Evolutionary conservation across 2,888 invertebrate genomes (phyloP), one percentile per base, ranked within the genome.

Genomic region (Thera obeliscata): DNA sequence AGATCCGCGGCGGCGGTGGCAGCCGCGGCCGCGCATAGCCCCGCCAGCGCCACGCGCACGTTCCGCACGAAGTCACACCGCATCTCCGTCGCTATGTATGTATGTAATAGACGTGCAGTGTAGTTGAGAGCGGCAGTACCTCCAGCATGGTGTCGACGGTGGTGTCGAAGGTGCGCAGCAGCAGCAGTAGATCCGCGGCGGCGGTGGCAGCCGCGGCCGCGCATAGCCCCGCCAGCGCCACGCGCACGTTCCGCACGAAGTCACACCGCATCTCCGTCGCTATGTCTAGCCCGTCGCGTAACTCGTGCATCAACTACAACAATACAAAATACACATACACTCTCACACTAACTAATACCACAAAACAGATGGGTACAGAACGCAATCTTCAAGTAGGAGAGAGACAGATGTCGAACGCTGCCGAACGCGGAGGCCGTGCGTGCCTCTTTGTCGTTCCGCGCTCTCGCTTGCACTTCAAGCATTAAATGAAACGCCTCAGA

Each of bases 201-300:
- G 89, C 88, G 22, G 70, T 75, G 33, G 88, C 86, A n/a, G 89
- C 88, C 12, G 70, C 90, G 83, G 54, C 90, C 74, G 66, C 90
- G 7, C 67, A 69, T 8, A 78, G 73, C 22, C 73, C 77, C 55
- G 65, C 91, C 69, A 91, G 94, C 67, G 43, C 74, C 94, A 87
- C 57, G 95, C 95, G 91, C 63, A 96, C 95, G 85, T 97, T 95
- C 2, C 94, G 93, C 56, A 95, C 94, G 85, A 96, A 98, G 80
- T 97, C 95, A 78, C 96, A 95, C 11, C 98, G 96, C 88, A 98
- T 97, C 66, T 96, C 95, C 52, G 97, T 95, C 11, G 98, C 97
- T 57, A 98, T 96, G 78, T 96, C 96, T 63, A 99, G 89, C 0
- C 98, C 98, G 80, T 99, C 98, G 71, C 98, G 97, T 73, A 98